Base-by-base conservation (phyloP, 2,888 invertebrate genomes). In the Chesias legatella region DNA sequence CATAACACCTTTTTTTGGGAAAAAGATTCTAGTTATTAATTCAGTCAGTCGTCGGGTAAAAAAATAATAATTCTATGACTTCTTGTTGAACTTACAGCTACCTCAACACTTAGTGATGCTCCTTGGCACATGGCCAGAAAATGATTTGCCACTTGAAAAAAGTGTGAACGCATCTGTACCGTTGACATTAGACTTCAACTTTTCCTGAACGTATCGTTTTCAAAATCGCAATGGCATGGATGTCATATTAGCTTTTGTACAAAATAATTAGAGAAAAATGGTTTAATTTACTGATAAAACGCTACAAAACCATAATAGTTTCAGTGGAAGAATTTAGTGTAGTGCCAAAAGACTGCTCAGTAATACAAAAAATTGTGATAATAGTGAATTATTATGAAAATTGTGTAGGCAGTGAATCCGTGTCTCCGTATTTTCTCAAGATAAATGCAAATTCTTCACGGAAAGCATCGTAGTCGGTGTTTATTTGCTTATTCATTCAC, bases 141-240 rank as follows among this genome's bases (percentile, higher is more conserved):
- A 17, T 17, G 13, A 5, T 17, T 17, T 17, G 2, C 13, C 13
- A 17, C 13, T 17, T 17, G 7, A n/a, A 20, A 23, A 17, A 25
- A 10, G 21, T 37, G 28, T 59, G 81, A 83, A 81, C 72, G 81
- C 64, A 60, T 38, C 65, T 43, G 31, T 63, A 33, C 20, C 32
- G 49, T 34, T 69, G 67, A 64, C 71, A 64, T 62, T 51, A 48
- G 48, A 43, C 26, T 41, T 33, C 33, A 41, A 21, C 52, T 43
- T 56, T 72, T 58, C 58, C 10, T 64, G 84, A 86, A 86, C 82
- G 84, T 79, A 73, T 65, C 75, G 45, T 63, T 73, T 73, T 64
- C 54, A 60, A 73, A 73, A 81, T 78, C 74, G 77, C 73, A 81
- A 82, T 83, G 81, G 83, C 80, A 84, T 79, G 81, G 79, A 76